Conservation (phyloP, 2,888 invertebrate species). For the Pilophorus perplexus region DNA sequence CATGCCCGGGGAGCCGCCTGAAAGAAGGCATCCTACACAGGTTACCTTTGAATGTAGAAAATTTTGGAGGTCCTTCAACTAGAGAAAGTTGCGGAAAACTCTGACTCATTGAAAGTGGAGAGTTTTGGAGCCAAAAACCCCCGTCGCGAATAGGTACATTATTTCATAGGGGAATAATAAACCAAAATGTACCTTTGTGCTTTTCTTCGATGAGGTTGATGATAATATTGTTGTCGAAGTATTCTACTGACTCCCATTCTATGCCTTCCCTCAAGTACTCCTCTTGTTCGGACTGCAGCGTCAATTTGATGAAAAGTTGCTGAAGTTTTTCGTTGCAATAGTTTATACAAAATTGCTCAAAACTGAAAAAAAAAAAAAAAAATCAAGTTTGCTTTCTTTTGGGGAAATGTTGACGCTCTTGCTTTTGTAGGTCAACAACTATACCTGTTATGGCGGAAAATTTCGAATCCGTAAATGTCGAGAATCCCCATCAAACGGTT, state of each 20-base stretch:
- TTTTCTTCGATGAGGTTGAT: slow-evolving; percentile 87
- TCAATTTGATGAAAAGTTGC: slow-evolving; percentile 88
- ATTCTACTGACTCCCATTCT: slow-evolving; percentile 83
- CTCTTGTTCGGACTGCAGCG: slow-evolving; percentile 87
- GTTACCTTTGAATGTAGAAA: no score
- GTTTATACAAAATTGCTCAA: slow-evolving; percentile 92
- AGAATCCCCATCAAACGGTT: slow-evolving; percentile 81
- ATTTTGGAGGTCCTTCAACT: no score
- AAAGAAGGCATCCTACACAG: no score
- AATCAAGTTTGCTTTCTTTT: no score
- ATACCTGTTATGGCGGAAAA: slow-evolving; percentile 82
- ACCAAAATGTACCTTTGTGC: slow-evolving; percentile 64
- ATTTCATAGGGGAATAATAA: no score
- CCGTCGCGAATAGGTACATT: no score
- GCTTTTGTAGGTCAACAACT: slow-evolving; percentile 30
- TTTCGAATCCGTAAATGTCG: slow-evolving; percentile 93
- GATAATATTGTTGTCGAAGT: slow-evolving; percentile 90
- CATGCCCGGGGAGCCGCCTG: no score
- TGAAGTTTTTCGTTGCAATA: slow-evolving; percentile 95
- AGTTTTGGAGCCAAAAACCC: no score
- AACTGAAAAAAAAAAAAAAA: slow-evolving; percentile 59
- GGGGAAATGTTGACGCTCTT: not conserved
- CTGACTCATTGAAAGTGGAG: no score
- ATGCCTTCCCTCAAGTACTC: slow-evolving; percentile 89
- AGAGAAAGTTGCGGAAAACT: no score